Evolutionary conservation across 1,140 invertebrate genomes (phyloP).

Genomic region (Harpegnathos saltator): DNA sequence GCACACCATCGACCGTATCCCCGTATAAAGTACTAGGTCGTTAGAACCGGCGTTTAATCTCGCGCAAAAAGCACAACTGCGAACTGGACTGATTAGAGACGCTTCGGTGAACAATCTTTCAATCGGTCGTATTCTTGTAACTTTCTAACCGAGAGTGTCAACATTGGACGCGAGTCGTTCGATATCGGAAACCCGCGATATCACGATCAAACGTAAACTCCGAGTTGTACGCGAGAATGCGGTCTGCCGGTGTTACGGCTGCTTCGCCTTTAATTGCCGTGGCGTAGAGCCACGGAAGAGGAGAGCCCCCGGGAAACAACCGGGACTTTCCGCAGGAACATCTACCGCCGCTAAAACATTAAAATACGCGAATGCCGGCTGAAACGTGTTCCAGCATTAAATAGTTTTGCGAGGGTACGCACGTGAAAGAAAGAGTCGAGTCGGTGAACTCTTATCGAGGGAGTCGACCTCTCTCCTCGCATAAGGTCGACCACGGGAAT

Average conservation of each 20-base stretch:
- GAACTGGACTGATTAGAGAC: constrained; percentile 64
- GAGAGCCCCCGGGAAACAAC: background rate
- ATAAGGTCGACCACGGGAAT: constrained; percentile 61
- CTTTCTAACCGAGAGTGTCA: constrained; percentile 27
- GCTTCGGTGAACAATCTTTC: constrained; percentile 33
- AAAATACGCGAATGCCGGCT: constrained; percentile 5
- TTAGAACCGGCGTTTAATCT: constrained; percentile 65
- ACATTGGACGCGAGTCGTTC: constrained; percentile 4
- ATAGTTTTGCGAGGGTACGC: constrained; percentile 11
- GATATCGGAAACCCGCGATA: constrained; percentile 17
- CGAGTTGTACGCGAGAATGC: background rate
- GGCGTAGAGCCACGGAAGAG: background rate
- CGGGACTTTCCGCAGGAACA: background rate
- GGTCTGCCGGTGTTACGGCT: background rate
- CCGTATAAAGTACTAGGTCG: constrained; percentile 69
- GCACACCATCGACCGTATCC: constrained; percentile 50
- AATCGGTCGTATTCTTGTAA: constrained; percentile 23
- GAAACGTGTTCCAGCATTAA: constrained; percentile 15
- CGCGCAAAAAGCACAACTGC: constrained; percentile 57
- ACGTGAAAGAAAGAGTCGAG: constrained; percentile 11
- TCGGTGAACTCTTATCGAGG: constrained; percentile 69
- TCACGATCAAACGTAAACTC: constrained; percentile 19
- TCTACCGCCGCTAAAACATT: background rate
- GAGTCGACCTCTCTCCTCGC: constrained; percentile 60
- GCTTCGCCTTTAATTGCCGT: constrained; percentile 32